These are phyloP conservation scores for Phymorhynchus buccinoides DNA, from an alignment of 1,140 invertebrate species.

Conservation along the genomic window DNA sequence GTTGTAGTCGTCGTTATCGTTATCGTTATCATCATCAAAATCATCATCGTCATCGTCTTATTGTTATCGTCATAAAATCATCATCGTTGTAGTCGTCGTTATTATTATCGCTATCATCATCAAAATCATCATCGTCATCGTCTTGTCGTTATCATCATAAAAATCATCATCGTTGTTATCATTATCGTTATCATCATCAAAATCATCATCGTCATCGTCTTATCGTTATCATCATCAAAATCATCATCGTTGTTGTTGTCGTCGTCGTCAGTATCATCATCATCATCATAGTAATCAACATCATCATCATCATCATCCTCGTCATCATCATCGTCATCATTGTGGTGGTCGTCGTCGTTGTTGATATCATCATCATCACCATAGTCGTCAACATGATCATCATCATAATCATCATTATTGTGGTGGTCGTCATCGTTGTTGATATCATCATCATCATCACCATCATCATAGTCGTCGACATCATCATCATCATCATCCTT, in stretches of 20 bases:
- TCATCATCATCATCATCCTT: background rate
- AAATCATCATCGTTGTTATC: background rate
- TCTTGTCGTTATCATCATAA: background rate
- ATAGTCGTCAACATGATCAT: background rate
- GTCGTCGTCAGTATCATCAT: too few species aligned
- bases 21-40: background rate
- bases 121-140: background rate
- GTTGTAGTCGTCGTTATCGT: background rate
- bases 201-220: background rate
- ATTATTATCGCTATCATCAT: background rate
- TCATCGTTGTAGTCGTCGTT: background rate
- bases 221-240: background rate
- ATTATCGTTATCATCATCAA: background rate
- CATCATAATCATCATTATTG: background rate
- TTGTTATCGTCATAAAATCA: background rate
- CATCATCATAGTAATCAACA: background rate
- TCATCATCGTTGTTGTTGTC: background rate
- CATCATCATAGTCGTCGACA: background rate
- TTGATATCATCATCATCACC: background rate
- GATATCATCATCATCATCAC: background rate
- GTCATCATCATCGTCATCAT: background rate
- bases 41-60: background rate
- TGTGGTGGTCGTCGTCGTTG: too few species aligned
- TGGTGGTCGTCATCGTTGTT: background rate
- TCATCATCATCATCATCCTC: background rate